Evolutionary conservation across 92 coral and sea anemone genomes (phyloP), one percentile per base, ranked within the genome.

Genomic region (Galaxea fascicularis): DNA sequence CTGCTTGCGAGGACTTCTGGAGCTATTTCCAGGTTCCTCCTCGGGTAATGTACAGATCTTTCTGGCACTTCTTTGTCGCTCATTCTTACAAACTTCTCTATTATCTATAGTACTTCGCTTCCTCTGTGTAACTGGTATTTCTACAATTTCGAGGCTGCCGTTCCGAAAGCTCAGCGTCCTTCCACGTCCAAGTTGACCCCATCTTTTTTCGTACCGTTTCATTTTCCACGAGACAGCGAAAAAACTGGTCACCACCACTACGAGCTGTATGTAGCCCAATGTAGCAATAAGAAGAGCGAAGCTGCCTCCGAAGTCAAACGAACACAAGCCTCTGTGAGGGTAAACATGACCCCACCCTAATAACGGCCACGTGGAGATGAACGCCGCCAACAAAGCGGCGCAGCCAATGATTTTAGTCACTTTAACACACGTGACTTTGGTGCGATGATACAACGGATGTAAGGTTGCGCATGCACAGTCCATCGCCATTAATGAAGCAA

Each of bases 291-390:
- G 26, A 47, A 59, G 82, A 17, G 90, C 90, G 47, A 60, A 89
- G 49, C 87, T 60, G 69, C 90, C 86, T 8, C 84, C 86, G 39
- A 89, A 89, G 31, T 89, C 90, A 74, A 89, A 89, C 44, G 92
- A 89, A 22, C 92, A 89, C 21, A 79, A 29, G 12, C 76, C 92
- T 1, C 56, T 15, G 54, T 83, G 83, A 22, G 89, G 71, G 26
- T 67, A 67, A 4, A 89, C 92, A 47, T 60, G 72, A 10, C 92
- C 92, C 89, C 89, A 89, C 77, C 92, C 92, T 77, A 89, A 78
- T 15, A 77, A 81, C 15, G 92, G 92, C 86, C 74, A 72, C 24
- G 90, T 82, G 60, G 89, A 84, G 18, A 89, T 27, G 51, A 89
- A 85, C 16, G 87, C 92, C 65, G 90, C 90, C 7, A 77, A 78